Base-by-base conservation (phyloP, 2,113 vertebrate genomes). In the Pontoporia blainvillei region DNA sequence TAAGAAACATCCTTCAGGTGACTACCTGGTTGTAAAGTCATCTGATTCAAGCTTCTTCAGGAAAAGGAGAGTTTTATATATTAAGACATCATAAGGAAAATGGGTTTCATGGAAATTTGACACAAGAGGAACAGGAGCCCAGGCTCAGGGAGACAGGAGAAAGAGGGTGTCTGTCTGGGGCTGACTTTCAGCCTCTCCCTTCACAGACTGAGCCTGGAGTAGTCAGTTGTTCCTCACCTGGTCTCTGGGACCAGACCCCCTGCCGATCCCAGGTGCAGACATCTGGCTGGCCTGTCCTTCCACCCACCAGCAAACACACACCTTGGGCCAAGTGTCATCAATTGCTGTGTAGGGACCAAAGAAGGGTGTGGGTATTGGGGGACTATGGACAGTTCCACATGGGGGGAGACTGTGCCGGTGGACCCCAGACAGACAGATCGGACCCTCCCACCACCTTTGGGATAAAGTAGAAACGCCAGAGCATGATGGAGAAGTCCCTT, bases 351-450 rank as follows among this genome's bases (percentile, higher is more conserved):
- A 6, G 20, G 14, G 29, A 39, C 29, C 36, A 52, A 52, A n/a
- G 49, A 59, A 64, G 84, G n/a, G 21, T 4, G 9, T 36, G 49
- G 17, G 8, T 62, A 15, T 31, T 18, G 36, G n/a, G 31, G 27
- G 12, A 1, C 71, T 46, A 13, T 2, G 36, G 41, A 59, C 5
- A 44, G 34, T 2, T 7, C n/a, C 36, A 20, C 29, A 2, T 18
- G 14, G 18, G 18, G n/a, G 25, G 76, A 20, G 2, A 52, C 1
- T 3, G 3, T 15, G 23, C 1, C 34, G 46, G 11, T 25, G 8
- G n/a, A 29, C 1, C 11, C 39, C 9, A 2, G n/a, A 9, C 2
- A 4, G 25, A 23, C 72, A 46, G 8, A 10, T 34, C 1, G 0
- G 12, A 25, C 66, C 27, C 10, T 67, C 36, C 7, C 0, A 4